Evolutionary conservation across 2,888 invertebrate species (phyloP).

Genomic region (Agrotis exclamationis): DNA sequence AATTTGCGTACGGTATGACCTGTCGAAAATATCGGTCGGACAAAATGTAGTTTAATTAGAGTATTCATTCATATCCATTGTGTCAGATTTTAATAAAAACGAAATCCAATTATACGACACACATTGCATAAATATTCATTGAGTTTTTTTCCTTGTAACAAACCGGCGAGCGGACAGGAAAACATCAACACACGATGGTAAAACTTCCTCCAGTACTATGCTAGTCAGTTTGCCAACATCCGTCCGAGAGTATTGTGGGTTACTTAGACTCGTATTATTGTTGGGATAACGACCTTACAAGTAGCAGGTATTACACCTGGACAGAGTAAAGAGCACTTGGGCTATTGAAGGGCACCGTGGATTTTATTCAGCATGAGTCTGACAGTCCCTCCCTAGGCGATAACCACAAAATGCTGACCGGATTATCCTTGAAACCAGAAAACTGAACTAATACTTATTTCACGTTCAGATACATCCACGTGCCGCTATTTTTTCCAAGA

Average conservation of each 20-base stretch:
- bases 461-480: conserved; percentile 5
- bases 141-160: conserved; percentile 69
- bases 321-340: not conserved
- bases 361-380: no score
- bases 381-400: no score
- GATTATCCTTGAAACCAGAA: no score
- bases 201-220: conserved; percentile 69
- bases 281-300: conserved; percentile 29
- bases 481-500: conserved; percentile 32
- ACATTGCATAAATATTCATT: conserved; percentile 62
- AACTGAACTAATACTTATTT: not conserved
- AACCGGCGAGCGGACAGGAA: conserved; percentile 71
- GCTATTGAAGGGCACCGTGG: no score
- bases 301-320: not conserved
- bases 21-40: conserved; percentile 9
- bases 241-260: conserved; percentile 61
- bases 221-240: conserved; percentile 69
- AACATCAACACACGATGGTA: conserved; percentile 73
- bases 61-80: conserved; percentile 35
- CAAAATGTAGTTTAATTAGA: conserved; percentile 16
- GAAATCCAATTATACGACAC: conserved; percentile 56
- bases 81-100: conserved; percentile 47
- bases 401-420: no score
- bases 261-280: conserved; percentile 31
- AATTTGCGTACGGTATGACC: conserved; percentile 11